phyloP scores from a whole-genome alignment of 2,888 invertebrate species.

The Poecilus cupreus region DNA sequence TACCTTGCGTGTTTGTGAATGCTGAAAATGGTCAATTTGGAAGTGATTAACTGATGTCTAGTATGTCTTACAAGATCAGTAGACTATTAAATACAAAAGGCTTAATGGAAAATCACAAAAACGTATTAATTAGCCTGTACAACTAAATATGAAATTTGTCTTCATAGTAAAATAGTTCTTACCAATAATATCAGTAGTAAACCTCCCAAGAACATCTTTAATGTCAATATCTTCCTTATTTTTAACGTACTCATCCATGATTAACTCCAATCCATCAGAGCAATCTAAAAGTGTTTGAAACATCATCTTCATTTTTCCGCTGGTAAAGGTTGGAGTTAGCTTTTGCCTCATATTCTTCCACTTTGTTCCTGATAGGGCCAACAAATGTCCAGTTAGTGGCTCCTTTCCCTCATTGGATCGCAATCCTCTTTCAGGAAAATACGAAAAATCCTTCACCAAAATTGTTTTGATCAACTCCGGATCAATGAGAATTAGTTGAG shows the following conservation, averaged over 20 bases:
- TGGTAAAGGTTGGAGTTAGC: slow-evolving; percentile 79
- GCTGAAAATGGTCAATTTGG: too few species aligned
- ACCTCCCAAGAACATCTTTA: slow-evolving; percentile 75
- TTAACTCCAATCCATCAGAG: slow-evolving; percentile 73
- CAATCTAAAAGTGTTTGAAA: slow-evolving; percentile 77
- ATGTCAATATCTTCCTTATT: slow-evolving; percentile 66
- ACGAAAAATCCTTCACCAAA: slow-evolving; percentile 40
- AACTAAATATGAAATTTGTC: too few species aligned
- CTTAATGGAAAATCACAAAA: too few species aligned
- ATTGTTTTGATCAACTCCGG: slow-evolving; percentile 41
- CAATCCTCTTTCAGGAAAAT: slow-evolving; percentile 34
- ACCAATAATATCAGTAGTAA: slow-evolving; percentile 77
- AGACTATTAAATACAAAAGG: too few species aligned
- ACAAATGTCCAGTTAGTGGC: slow-evolving; percentile 75
- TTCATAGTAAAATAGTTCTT: too few species aligned
- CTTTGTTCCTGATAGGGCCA: slow-evolving; percentile 73
- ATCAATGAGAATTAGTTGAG: slow-evolving; percentile 27
- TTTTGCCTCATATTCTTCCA: slow-evolving; percentile 79
- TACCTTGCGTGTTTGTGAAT: too few species aligned
- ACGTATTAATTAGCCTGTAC: too few species aligned
- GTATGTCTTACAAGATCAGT: too few species aligned
- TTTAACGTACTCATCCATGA: slow-evolving; percentile 69
- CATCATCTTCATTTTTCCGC: slow-evolving; percentile 80
- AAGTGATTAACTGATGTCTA: too few species aligned
- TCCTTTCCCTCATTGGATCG: slow-evolving; percentile 65